Conservation (phyloP, 2,113 vertebrate species). For the Arothron firmamentum region DNA sequence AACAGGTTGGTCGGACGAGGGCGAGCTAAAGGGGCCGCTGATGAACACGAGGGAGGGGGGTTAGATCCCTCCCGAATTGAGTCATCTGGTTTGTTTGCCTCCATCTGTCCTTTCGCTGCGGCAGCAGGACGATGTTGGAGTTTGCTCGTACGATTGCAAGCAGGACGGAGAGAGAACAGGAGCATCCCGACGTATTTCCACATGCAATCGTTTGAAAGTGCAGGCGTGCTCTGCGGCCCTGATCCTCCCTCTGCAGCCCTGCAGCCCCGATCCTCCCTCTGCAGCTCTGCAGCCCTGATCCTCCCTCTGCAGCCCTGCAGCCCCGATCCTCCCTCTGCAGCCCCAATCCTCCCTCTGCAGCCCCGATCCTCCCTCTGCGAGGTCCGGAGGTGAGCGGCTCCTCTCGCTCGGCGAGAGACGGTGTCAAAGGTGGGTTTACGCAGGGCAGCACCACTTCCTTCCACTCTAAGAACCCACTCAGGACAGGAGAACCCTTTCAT, state of each 20-base stretch:
- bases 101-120: slow-evolving; percentile 32
- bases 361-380: slow-evolving; percentile 3
- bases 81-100: slow-evolving; percentile 22
- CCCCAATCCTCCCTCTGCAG: too few relatives aligned
- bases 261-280: too few relatives aligned
- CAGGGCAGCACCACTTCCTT: slow-evolving; percentile 21
- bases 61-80: slow-evolving; percentile 5
- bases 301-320: too few relatives aligned
- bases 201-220: too few relatives aligned
- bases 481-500: slow-evolving; percentile 26
- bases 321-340: too few relatives aligned
- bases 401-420: slow-evolving; percentile 20
- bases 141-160: too few relatives aligned
- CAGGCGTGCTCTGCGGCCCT: too few relatives aligned
- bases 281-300: too few relatives aligned
- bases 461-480: slow-evolving; percentile 50
- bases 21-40: background rate
- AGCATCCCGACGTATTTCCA: background rate
- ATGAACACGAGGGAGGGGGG: slow-evolving; percentile 13
- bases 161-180: too few relatives aligned
- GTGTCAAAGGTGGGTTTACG: slow-evolving; percentile 37
- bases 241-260: too few relatives aligned
- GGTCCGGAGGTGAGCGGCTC: slow-evolving; percentile 47
- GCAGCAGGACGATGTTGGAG: too few relatives aligned
- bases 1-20: background rate